These are phyloP conservation scores for Anseranas semipalmata DNA, from an alignment of 2,113 vertebrate genomes.

Conservation along the genomic window DNA sequence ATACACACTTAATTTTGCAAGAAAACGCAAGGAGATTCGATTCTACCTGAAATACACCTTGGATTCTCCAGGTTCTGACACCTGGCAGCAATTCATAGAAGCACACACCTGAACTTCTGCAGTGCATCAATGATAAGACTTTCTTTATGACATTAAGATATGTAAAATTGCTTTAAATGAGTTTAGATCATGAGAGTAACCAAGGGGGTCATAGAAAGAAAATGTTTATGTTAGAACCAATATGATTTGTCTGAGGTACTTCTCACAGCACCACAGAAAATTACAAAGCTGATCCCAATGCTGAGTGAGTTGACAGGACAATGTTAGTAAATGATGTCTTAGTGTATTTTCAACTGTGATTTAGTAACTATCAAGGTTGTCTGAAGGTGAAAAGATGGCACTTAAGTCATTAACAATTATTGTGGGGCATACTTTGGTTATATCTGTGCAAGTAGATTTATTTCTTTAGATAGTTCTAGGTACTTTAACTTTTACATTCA, in stretches of 20 bases:
- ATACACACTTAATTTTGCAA: not conserved
- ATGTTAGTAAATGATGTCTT: conserved; percentile 25
- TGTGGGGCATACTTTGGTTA: conserved; percentile 23
- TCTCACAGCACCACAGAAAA: not conserved
- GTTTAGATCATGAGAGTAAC: conserved; percentile 29
- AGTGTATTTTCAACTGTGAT: conserved; percentile 40
- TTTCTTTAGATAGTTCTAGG: conserved; percentile 42
- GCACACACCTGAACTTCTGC: not conserved
- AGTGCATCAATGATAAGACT: not conserved
- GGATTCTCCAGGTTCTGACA: not conserved
- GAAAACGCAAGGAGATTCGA: not conserved
- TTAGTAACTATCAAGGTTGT: conserved; percentile 35
- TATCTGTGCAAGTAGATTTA: conserved; percentile 48
- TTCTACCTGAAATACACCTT: not conserved
- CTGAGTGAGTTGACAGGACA: not conserved
- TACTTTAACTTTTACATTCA: conserved; percentile 58
- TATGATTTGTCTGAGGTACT: conserved; percentile 4
- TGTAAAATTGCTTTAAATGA: conserved; percentile 24
- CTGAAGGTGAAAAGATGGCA: conserved; percentile 13
- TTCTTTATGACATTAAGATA: not conserved
- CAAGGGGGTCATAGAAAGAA: not conserved
- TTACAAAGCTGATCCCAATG: not conserved
- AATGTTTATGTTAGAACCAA: not conserved
- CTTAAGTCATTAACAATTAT: conserved; percentile 35
- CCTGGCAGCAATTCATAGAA: not conserved